Evolutionary conservation across 2,113 vertebrate species (phyloP).

Genomic region (Chrysochloris asiatica): DNA sequence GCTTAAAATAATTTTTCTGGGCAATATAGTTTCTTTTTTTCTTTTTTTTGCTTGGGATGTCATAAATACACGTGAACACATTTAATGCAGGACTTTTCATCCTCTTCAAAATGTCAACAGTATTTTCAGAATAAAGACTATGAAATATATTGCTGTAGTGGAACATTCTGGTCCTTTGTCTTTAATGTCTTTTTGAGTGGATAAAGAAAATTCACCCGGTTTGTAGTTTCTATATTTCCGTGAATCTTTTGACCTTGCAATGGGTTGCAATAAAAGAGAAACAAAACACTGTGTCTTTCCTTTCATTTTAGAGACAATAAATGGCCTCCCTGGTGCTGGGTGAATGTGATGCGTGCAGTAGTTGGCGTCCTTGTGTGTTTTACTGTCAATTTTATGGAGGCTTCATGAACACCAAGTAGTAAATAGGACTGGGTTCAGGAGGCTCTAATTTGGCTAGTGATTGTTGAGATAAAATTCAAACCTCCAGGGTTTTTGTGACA

Average conservation of each 20-base stretch:
- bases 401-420: not conserved
- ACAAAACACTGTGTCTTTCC: conserved; percentile 63
- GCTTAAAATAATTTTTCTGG: conserved; percentile 82
- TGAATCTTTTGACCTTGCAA: conserved; percentile 83
- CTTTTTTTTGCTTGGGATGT: conserved; percentile 80
- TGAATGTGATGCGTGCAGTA: not conserved
- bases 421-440: not conserved
- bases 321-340: not conserved
- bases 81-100: conserved; percentile 84
- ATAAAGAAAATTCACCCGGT: conserved; percentile 82
- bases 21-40: conserved; percentile 73
- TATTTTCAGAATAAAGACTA: conserved; percentile 86
- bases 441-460: not conserved
- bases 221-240: conserved; percentile 87
- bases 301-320: conserved; percentile 65
- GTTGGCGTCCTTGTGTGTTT: not conserved
- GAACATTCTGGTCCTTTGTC: conserved; percentile 80
- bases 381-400: not conserved
- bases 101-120: conserved; percentile 82
- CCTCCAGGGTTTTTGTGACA: conserved; percentile 17
- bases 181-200: conserved; percentile 82
- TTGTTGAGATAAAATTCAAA: conserved; percentile 49
- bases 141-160: conserved; percentile 81
- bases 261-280: conserved; percentile 82
- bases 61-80: conserved; percentile 83